Evolutionary conservation across 2,113 vertebrate species (phyloP).

Genomic region (Talpa occidentalis): DNA sequence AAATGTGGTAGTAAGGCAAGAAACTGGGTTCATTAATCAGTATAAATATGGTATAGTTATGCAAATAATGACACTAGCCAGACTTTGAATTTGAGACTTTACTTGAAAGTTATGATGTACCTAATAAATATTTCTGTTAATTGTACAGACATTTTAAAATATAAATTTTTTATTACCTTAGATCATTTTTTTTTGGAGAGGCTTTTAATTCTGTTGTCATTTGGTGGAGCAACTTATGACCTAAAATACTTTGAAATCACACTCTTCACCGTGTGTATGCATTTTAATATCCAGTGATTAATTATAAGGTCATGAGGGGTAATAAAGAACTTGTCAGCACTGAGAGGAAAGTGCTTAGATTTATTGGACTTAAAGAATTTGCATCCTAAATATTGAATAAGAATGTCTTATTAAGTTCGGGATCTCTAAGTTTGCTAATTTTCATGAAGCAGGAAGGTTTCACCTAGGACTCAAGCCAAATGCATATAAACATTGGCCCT

Average conservation of each 20-base stretch:
- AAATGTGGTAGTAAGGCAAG: not conserved
- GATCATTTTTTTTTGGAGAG: constrained; percentile 70
- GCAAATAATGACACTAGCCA: not conserved
- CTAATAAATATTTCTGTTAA: constrained; percentile 75
- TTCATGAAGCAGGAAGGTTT: too few species aligned
- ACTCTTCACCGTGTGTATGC: constrained; percentile 59
- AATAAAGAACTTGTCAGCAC: constrained; percentile 68
- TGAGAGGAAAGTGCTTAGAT: constrained; percentile 70
- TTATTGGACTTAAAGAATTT: constrained; percentile 75
- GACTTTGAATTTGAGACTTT: constrained; percentile 43
- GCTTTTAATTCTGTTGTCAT: constrained; percentile 78
- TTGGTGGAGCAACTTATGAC: constrained; percentile 74
- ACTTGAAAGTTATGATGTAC: constrained; percentile 60
- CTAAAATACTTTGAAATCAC: constrained; percentile 72
- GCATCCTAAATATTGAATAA: constrained; percentile 62
- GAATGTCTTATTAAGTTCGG: too few species aligned
- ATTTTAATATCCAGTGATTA: constrained; percentile 80
- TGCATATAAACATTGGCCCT: too few species aligned
- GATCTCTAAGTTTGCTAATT: too few species aligned
- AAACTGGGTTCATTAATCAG: not conserved
- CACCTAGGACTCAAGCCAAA: too few species aligned
- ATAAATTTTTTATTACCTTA: constrained; percentile 80
- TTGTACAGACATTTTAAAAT: constrained; percentile 68
- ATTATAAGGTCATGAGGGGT: constrained; percentile 76
- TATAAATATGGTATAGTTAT: not conserved